Evolutionary conservation across 2,113 vertebrate genomes (phyloP), one percentile per base, ranked within the genome.

Genomic region (Pogonocichla stellata): DNA sequence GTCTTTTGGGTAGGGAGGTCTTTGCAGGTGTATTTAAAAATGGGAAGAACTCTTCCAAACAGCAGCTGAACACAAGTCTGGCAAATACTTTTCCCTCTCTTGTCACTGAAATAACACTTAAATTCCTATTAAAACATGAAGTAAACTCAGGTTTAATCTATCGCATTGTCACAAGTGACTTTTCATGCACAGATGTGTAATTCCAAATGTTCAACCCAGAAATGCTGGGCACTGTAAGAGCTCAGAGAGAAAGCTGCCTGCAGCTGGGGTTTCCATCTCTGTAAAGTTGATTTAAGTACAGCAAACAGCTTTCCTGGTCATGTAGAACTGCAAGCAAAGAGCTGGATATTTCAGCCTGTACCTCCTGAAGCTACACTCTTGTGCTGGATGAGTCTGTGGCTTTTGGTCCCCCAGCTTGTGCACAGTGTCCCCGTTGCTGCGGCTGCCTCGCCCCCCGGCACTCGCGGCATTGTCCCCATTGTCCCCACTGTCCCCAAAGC

Each of bases 351-450:
- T 86, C 57, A 43, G 75, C 70, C 51, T 22, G 71, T 85, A 11
- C 82, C 69, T 95, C 74, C 79, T 42, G 86, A 73, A 94, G 94
- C 97, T 91, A 8, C 87, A 65, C 65, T 87, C 5, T 14, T 50
- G 88, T 47, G 96, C 97, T 95, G 40, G 94, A 31, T 95, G 22
- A 87, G 89, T 90, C 9, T 96, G 97, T 97, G 98, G 98, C 98
- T 98, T 93, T 93, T 54, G 81, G 94, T 67, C 65, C 96, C 96
- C 96, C 77, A 51, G 98, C 97, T 98, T 98, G 95, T 60, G 97
- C 97, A 50, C 95, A 38, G 93, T 25, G 85, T 97, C 93, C 93
- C 84, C 2, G 48, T 12, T 26, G 97, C 80, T 40, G 73, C 73
- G 47, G 57, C 74, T 70, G 95, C 97, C 97, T 84, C 80, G 95